Evolutionary conservation across 1,140 invertebrate species (phyloP).

Genomic region (Theocolax elegans): DNA sequence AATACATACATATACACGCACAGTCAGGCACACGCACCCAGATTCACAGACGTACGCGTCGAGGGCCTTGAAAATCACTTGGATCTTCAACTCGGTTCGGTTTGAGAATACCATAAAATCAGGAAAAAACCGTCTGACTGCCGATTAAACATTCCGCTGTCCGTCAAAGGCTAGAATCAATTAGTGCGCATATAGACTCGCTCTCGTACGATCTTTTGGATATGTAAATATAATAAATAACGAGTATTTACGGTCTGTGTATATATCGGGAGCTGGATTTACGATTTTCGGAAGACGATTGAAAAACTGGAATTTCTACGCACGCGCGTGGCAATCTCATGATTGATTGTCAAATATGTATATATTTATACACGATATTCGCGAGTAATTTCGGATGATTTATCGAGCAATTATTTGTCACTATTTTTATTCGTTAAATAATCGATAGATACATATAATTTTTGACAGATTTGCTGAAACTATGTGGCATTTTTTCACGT

Average conservation of each 20-base stretch:
- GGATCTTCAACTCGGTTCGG: too few relatives aligned
- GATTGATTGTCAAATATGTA: neutral
- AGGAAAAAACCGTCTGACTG: constrained; percentile 13
- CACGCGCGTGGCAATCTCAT: neutral
- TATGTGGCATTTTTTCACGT: too few relatives aligned
- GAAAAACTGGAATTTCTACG: constrained; percentile 21
- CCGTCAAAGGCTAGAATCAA: constrained; percentile 12
- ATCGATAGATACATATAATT: too few relatives aligned
- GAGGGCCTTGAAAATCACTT: too few relatives aligned
- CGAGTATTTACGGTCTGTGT: neutral
- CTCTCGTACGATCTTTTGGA: neutral
- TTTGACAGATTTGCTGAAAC: too few relatives aligned
- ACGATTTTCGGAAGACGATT: constrained; percentile 22
- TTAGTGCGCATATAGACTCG: neutral
- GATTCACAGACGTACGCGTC: too few relatives aligned
- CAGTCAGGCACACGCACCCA: too few relatives aligned
- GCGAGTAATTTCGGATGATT: too few relatives aligned
- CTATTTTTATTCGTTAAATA: too few relatives aligned
- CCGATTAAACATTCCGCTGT: constrained; percentile 18
- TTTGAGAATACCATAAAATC: constrained; percentile 33
- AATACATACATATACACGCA: too few relatives aligned
- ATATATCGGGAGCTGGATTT: neutral
- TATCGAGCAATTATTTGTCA: too few relatives aligned
- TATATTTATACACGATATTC: too few relatives aligned
- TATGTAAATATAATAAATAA: constrained; percentile 15